A percentile compares a stretch with the other conserved stretches of the same genome.
phyloP scores from a whole-genome alignment of 2,888 invertebrate genomes.

The Arenicola marina region DNA sequence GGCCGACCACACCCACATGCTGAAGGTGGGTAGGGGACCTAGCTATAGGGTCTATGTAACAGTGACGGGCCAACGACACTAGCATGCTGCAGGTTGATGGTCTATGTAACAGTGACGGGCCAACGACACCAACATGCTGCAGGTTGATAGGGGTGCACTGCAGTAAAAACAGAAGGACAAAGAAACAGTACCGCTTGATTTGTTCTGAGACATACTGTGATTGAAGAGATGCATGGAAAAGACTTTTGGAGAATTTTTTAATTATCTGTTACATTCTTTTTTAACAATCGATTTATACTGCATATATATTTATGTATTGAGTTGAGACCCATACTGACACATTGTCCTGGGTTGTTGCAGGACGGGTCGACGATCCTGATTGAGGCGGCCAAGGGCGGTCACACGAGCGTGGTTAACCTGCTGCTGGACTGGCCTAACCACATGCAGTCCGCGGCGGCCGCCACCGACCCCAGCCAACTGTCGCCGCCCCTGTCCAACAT shows the following conservation, averaged over 20 bases:
- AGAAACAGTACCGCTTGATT: no score
- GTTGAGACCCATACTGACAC: no score
- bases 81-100: no score
- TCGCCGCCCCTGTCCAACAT: constrained; percentile 26
- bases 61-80: no score
- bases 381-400: constrained; percentile 97
- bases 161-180: no score
- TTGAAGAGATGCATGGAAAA: neutral
- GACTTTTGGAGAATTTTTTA: neutral
- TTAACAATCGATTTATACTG: no score
- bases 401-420: constrained; percentile 92
- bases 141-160: no score
- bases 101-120: no score
- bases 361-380: constrained; percentile 98
- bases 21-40: constrained; percentile 70
- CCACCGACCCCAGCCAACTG: constrained; percentile 20
- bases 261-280: neutral
- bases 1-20: constrained; percentile 93
- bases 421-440: constrained; percentile 75
- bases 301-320: neutral
- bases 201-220: no score
- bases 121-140: no score
- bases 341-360: constrained; percentile 63
- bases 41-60: no score
- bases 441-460: constrained; percentile 13